These are phyloP conservation scores for Alouatta palliata DNA, from an alignment of 2,113 vertebrate genomes.

Conservation along the genomic window DNA sequence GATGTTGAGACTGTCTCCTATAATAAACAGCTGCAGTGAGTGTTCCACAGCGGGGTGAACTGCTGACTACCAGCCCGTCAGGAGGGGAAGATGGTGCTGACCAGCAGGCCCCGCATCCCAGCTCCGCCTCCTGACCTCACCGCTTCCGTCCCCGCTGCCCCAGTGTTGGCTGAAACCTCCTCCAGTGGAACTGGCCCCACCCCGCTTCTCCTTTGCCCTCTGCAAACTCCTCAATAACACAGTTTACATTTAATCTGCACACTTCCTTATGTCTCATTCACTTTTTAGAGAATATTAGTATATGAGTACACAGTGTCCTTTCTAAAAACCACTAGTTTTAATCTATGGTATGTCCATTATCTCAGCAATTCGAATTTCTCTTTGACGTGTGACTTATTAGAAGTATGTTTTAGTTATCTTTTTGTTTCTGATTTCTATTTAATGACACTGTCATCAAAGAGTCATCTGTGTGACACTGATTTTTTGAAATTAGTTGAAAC, in stretches of 20 bases:
- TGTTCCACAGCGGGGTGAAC: background rate
- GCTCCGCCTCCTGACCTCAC: background rate
- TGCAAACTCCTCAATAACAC: background rate
- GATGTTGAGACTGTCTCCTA: background rate
- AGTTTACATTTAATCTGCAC: background rate
- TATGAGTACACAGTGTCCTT: background rate
- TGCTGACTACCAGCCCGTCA: background rate
- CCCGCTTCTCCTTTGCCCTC: background rate
- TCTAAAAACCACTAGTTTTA: background rate
- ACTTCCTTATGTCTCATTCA: background rate
- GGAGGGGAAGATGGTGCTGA: background rate
- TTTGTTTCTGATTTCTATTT: conserved; percentile 30
- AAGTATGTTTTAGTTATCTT: background rate
- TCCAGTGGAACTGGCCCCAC: too few species aligned
- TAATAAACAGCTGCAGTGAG: background rate
- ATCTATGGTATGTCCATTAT: background rate
- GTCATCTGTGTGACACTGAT: background rate
- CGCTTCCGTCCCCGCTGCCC: background rate
- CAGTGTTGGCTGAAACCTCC: too few species aligned
- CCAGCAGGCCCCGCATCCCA: rapidly evolving
- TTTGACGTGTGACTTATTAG: background rate
- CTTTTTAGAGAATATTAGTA: background rate
- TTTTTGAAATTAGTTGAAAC: background rate
- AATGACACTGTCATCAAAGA: background rate
- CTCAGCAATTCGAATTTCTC: background rate